Evolutionary conservation across 2,888 invertebrate species (phyloP).

Genomic region (Pocota personata): DNA sequence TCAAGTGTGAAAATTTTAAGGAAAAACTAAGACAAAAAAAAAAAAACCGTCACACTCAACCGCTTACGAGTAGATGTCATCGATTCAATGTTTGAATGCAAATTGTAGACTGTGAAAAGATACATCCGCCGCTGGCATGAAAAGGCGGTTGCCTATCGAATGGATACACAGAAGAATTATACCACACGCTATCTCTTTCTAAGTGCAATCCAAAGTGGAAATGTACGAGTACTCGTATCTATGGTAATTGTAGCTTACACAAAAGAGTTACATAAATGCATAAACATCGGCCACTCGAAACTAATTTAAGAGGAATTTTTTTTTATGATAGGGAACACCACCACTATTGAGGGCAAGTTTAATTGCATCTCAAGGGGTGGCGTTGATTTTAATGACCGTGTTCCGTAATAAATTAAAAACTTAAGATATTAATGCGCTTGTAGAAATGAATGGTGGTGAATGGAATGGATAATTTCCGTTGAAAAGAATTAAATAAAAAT

Average conservation of each 20-base stretch:
- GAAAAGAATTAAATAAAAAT: neutral
- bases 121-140: constrained; percentile 70
- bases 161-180: constrained; percentile 18
- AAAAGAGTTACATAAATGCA: constrained; percentile 30
- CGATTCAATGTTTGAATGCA: constrained; percentile 60
- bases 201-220: constrained; percentile 58
- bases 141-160: constrained; percentile 52
- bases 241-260: constrained; percentile 43
- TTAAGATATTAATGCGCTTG: neutral
- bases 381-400: constrained; percentile 37
- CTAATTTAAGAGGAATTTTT: constrained; percentile 51
- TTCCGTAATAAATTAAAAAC: constrained; percentile 44
- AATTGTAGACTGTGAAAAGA: constrained; percentile 65
- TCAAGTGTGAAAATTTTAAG: constrained; percentile 65
- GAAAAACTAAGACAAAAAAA: constrained; percentile 11
- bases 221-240: constrained; percentile 49
- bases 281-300: constrained; percentile 53
- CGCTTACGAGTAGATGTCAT: constrained; percentile 62
- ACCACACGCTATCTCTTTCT: neutral
- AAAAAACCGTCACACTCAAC: constrained; percentile 51
- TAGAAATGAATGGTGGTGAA: too few relatives aligned
- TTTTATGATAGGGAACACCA: constrained; percentile 10
- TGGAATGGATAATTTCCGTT: neutral
- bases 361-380: constrained; percentile 29
- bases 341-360: constrained; percentile 25